Conservation (phyloP, 30 jellyfish, hydroid and myxozoan genomes). For the Morbakka virulenta region DNA sequence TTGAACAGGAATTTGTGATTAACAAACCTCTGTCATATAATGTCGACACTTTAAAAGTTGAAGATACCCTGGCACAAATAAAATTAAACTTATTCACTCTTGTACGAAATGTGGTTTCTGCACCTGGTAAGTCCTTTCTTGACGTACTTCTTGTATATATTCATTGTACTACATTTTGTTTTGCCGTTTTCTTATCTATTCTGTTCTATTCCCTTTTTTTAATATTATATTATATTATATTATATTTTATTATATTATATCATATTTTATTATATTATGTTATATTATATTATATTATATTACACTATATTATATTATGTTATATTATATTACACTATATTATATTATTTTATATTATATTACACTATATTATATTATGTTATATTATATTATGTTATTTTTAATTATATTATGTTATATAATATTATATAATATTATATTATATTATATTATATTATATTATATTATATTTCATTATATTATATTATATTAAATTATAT, state of each 20-base stretch:
- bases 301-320: neutral
- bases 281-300: too few species aligned
- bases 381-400: neutral
- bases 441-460: too few species aligned
- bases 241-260: too few species aligned
- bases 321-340: neutral
- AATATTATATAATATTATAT: too few species aligned
- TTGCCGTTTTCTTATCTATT: neutral
- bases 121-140: slow-evolving; percentile 74
- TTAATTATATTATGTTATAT: neutral
- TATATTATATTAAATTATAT: too few species aligned
- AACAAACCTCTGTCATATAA: too few species aligned
- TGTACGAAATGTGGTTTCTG: slow-evolving; percentile 56
- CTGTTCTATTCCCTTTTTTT: neutral
- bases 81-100: neutral
- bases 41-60: too few species aligned
- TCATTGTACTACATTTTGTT: neutral
- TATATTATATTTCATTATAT: too few species aligned
- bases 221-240: too few species aligned
- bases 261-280: neutral
- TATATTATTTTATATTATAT: too few species aligned
- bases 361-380: neutral
- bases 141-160: slow-evolving; percentile 58
- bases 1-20: too few species aligned
- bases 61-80: too few species aligned